These are phyloP conservation scores for Leucoptera coffeella DNA, from an alignment of 2,888 invertebrate species.

Conservation along the genomic window DNA sequence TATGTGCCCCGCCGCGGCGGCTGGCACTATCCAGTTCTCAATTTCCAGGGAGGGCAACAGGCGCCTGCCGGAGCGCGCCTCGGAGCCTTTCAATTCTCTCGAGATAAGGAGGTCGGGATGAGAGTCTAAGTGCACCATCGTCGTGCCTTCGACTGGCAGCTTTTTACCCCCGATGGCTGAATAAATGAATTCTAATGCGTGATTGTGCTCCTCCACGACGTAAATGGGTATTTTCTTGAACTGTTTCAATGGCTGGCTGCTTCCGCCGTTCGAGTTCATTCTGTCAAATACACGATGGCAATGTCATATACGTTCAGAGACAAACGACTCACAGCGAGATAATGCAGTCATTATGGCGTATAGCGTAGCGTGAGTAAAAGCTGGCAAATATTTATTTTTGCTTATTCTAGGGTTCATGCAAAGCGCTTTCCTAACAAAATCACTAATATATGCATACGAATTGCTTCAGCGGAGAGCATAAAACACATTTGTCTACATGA, in stretches of 20 bases:
- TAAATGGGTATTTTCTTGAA: slow-evolving; percentile 67
- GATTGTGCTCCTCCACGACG: slow-evolving; percentile 75
- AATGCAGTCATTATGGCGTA: too few relatives aligned
- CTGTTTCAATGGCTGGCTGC: slow-evolving; percentile 19
- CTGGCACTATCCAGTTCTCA: slow-evolving; percentile 91
- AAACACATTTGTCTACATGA: too few relatives aligned
- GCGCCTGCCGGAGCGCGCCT: slow-evolving; percentile 67
- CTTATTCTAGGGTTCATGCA: too few relatives aligned
- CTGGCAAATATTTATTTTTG: too few relatives aligned
- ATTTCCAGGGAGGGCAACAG: slow-evolving; percentile 73
- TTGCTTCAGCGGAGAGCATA: too few relatives aligned
- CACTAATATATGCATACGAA: too few relatives aligned
- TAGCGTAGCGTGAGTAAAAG: too few relatives aligned
- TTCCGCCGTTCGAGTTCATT: too few relatives aligned
- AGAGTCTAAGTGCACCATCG: slow-evolving; percentile 82
- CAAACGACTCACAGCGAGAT: too few relatives aligned
- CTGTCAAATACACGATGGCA: too few relatives aligned
- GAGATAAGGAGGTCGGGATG: slow-evolving; percentile 90
- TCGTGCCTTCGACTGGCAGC: slow-evolving; percentile 68
- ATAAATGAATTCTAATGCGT: slow-evolving; percentile 71
- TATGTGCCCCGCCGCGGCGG: slow-evolving; percentile 80
- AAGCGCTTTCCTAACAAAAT: too few relatives aligned
- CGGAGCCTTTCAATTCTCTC: slow-evolving; percentile 65
- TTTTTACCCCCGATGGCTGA: slow-evolving; percentile 74
- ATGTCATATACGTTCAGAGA: too few relatives aligned